A percentile compares a stretch with the other conserved stretches of the same genome.
Evolutionary conservation across 1,140 invertebrate genomes (phyloP).

Genomic region (Drosophila kanapiae): DNA sequence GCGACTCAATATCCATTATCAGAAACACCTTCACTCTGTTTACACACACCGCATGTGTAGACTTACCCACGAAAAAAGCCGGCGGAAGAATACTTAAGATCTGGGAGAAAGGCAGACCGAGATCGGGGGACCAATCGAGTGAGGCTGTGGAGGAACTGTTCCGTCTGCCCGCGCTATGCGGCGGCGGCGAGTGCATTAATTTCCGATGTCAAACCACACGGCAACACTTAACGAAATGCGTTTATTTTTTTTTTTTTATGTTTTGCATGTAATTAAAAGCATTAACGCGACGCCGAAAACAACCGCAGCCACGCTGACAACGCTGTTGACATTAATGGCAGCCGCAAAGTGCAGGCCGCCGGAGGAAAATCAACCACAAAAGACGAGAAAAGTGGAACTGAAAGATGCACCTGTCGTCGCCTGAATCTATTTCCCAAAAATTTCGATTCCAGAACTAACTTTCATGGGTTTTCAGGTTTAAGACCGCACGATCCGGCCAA

Average conservation of each 20-base stretch:
- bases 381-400: conserved; percentile 24
- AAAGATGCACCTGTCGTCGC: conserved; percentile 37
- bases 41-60: conserved; percentile 18
- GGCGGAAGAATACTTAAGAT: conserved; percentile 28
- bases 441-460: conserved; percentile 18
- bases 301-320: conserved; percentile 48
- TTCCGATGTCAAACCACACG: conserved; percentile 76
- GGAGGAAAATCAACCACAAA: conserved; percentile 26
- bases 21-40: conserved; percentile 30
- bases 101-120: not conserved
- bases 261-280: conserved; percentile 78
- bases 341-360: conserved; percentile 65
- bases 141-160: conserved; percentile 22
- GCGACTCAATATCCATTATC: conserved; percentile 14
- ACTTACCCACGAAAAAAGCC: conserved; percentile 27
- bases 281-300: conserved; percentile 64
- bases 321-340: conserved; percentile 72
- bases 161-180: conserved; percentile 37
- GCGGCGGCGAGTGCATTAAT: conserved; percentile 62
- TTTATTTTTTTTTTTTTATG: conserved; percentile 55
- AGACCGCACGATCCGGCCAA: conserved; percentile 62
- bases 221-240: conserved; percentile 70
- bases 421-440: conserved; percentile 28
- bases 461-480: not conserved
- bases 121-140: not conserved